A percentile compares a stretch with the other conserved stretches of the same genome.
Conservation (phyloP, 2,113 vertebrate species). For the Oxyruncus cristatus region DNA sequence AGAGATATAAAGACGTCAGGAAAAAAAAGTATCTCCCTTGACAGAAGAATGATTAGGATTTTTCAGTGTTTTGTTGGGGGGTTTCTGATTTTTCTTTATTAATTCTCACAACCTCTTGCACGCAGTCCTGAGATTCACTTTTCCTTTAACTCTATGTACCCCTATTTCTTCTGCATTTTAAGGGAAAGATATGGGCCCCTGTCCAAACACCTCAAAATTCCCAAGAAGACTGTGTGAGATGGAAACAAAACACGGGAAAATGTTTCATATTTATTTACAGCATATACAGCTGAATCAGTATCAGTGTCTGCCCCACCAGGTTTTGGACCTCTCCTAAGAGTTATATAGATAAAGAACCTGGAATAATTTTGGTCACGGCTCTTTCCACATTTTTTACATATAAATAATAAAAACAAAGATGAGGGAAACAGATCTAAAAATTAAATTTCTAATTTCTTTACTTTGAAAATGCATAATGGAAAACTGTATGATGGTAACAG, state of each 20-base stretch:
- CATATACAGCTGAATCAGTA: neutral
- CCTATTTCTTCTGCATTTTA: neutral
- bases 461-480: neutral
- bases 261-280: neutral
- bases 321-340: neutral
- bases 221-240: neutral
- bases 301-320: neutral
- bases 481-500: neutral
- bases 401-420: neutral
- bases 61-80: rapidly evolving
- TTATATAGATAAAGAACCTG: neutral
- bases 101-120: neutral
- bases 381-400: neutral
- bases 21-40: neutral
- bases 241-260: neutral
- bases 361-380: neutral
- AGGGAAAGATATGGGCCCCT: neutral
- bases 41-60: neutral
- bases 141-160: rapidly evolving
- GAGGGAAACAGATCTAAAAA: neutral
- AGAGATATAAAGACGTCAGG: neutral
- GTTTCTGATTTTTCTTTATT: neutral
- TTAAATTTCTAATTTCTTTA: neutral
- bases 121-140: neutral
- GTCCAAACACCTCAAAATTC: neutral